phyloP scores from a whole-genome alignment of 2,888 invertebrate genomes.

The Platypus cylindrus region DNA sequence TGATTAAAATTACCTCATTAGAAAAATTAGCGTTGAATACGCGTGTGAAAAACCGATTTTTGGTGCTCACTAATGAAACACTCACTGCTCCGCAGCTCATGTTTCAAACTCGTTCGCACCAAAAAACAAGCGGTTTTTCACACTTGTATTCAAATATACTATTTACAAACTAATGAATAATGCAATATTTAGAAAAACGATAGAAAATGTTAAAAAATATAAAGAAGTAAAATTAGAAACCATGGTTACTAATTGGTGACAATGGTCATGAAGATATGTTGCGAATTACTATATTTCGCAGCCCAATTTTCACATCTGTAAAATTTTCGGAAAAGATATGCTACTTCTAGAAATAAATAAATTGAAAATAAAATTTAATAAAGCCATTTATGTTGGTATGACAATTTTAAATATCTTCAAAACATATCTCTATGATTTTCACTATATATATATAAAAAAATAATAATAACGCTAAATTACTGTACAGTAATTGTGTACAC shows the following conservation, averaged over 20 bases:
- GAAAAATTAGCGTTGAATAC: too few relatives aligned
- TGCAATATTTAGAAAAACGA: conserved; percentile 5
- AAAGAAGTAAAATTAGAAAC: conserved; percentile 5
- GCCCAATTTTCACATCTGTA: conserved; percentile 4
- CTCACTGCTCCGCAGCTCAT: too few relatives aligned
- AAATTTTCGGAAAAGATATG: conserved; percentile 4
- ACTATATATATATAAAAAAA: conserved; percentile 5
- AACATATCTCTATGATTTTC: conserved; percentile 8
- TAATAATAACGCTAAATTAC: conserved; percentile 2
- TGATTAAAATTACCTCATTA: too few relatives aligned
- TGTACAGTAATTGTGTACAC: conserved; percentile 5
- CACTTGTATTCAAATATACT: too few relatives aligned
- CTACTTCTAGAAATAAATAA: conserved; percentile 1
- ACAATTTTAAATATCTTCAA: conserved; percentile 6
- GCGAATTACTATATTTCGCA: conserved; percentile 5
- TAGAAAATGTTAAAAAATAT: conserved; percentile 6
- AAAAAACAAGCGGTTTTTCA: too few relatives aligned
- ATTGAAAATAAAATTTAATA: conserved; percentile 4
- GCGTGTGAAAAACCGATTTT: too few relatives aligned
- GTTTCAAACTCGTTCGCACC: too few relatives aligned
- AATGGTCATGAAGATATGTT: conserved; percentile 5
- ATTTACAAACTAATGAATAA: conserved; percentile 7
- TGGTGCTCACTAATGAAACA: too few relatives aligned
- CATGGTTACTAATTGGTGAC: too few relatives aligned
- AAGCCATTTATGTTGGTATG: conserved; percentile 7